These are phyloP conservation scores for Elymnias hypermnestra DNA, from an alignment of 1,140 invertebrate species.

Conservation along the genomic window DNA sequence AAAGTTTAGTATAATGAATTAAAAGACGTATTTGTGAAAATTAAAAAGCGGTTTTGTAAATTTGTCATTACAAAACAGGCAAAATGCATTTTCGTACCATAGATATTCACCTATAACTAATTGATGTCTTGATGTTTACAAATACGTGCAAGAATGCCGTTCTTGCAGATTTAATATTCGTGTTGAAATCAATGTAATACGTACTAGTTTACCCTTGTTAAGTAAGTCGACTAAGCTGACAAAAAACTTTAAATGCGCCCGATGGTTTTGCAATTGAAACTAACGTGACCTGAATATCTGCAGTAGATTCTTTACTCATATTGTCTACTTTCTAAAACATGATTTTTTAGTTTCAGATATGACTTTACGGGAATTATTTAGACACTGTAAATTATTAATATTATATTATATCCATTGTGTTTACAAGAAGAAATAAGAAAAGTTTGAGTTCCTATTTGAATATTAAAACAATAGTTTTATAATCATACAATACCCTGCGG, in stretches of 20 bases:
- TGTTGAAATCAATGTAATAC: conserved; percentile 6
- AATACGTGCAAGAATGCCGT: conserved; percentile 57
- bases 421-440: too few species aligned
- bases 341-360: background rate
- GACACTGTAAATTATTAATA: too few species aligned
- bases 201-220: background rate
- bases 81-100: background rate
- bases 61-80: background rate
- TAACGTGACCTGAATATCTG: background rate
- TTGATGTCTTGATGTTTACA: conserved; percentile 45
- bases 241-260: background rate
- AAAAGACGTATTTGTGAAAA: too few species aligned
- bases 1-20: too few species aligned
- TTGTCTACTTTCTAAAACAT: conserved; percentile 3
- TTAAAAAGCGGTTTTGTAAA: too few species aligned
- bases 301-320: background rate
- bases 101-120: conserved; percentile 34
- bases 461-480: too few species aligned
- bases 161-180: conserved; percentile 44
- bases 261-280: conserved; percentile 1
- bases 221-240: conserved; percentile 3
- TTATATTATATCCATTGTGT: too few species aligned
- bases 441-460: too few species aligned
- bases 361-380: too few species aligned
- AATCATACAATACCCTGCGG: too few species aligned